A percentile compares a stretch with the other conserved stretches of the same genome.
Evolutionary conservation across 2,113 vertebrate genomes (phyloP).

Genomic region (Carlito syrichta): DNA sequence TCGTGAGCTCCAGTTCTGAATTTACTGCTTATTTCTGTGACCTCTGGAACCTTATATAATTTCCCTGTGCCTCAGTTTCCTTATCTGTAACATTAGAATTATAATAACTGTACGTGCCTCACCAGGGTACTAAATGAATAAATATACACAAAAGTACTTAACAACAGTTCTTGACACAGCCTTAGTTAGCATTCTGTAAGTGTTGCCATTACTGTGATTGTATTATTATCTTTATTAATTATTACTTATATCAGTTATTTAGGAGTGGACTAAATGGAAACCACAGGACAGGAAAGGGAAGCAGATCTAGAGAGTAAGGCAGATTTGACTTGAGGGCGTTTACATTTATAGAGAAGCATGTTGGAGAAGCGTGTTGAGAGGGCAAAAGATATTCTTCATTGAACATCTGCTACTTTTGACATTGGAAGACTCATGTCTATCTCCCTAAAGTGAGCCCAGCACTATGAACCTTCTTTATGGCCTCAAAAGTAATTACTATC

Average conservation of each 20-base stretch:
- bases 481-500: no score
- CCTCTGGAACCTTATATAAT: not conserved
- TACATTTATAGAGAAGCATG: not conserved
- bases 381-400: not conserved
- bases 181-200: not conserved
- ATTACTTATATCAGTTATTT: not conserved
- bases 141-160: not conserved
- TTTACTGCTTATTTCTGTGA: not conserved
- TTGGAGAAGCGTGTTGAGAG: rapidly evolving
- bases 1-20: not conserved
- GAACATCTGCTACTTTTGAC: not conserved
- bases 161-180: not conserved
- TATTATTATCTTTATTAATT: not conserved
- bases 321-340: not conserved
- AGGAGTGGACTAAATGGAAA: not conserved
- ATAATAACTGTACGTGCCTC: not conserved
- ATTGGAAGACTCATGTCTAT: not conserved
- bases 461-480: not conserved
- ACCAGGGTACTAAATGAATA: not conserved
- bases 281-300: not conserved
- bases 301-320: not conserved
- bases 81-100: not conserved
- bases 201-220: not conserved
- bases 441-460: not conserved
- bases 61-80: not conserved